Percentiles rank a stretch among this genome's conserved stretches.
phyloP scores from a whole-genome alignment of 2,888 invertebrate species.

The Geophilus truncorum region DNA sequence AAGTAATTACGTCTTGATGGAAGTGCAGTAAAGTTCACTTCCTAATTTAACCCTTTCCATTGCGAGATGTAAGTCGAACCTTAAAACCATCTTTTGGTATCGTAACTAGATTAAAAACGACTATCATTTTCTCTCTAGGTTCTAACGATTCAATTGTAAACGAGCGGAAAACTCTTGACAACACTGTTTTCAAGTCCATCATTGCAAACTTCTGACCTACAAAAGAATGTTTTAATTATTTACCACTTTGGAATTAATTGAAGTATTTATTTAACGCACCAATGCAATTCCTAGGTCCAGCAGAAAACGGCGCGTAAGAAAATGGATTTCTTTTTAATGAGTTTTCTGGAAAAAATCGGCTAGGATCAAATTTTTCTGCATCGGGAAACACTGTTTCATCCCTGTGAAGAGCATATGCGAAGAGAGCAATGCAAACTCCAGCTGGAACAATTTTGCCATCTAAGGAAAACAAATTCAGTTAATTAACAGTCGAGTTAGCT shows the following conservation, averaged over 20 bases:
- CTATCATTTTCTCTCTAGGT: not conserved
- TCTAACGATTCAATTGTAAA: not conserved
- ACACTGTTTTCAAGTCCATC: not conserved
- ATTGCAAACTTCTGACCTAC: conserved; percentile 28
- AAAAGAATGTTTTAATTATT: not conserved
- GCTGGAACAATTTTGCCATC: conserved; percentile 50
- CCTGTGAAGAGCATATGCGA: no score
- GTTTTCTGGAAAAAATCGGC: conserved; percentile 66
- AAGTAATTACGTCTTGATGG: not conserved
- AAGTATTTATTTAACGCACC: not conserved
- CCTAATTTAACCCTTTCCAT: not conserved
- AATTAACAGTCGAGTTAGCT: no score
- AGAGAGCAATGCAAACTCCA: no score
- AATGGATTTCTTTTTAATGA: conserved; percentile 64
- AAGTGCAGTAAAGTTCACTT: not conserved
- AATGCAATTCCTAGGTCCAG: conserved; percentile 45
- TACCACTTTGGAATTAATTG: not conserved
- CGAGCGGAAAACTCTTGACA: not conserved
- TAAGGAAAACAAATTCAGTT: no score
- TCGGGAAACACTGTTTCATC: conserved; percentile 63
- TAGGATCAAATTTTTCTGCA: conserved; percentile 70
- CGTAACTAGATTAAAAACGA: not conserved
- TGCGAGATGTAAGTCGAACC: not conserved
- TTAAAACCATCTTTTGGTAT: not conserved
- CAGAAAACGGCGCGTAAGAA: conserved; percentile 51